Evolutionary conservation across 2,113 vertebrate species (phyloP).

Genomic region (Polypterus bichir): DNA sequence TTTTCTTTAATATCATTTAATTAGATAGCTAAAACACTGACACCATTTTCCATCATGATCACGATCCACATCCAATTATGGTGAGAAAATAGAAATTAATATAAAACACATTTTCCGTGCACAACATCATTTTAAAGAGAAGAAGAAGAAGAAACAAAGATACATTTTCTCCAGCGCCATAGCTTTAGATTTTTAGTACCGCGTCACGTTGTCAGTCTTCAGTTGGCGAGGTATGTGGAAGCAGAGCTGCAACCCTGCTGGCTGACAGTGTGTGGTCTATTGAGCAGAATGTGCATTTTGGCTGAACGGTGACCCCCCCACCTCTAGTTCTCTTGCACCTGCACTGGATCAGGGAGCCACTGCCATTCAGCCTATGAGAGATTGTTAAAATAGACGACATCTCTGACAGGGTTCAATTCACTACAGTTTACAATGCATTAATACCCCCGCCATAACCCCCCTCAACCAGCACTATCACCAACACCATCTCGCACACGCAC

Average conservation of each 20-base stretch:
- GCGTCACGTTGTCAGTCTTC: constrained; percentile 20
- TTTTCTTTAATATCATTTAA: no score
- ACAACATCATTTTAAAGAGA: no score
- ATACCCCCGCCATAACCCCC: constrained; percentile 32
- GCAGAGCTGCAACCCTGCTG: constrained; percentile 79
- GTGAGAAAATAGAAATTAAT: no score
- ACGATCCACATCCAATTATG: no score
- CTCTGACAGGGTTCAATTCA: constrained; percentile 84
- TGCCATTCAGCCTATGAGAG: constrained; percentile 78
- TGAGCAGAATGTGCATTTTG: constrained; percentile 71
- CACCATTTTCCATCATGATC: no score
- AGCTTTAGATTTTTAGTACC: no score
- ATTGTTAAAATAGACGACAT: constrained; percentile 67
- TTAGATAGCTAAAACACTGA: no score
- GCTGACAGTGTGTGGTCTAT: constrained; percentile 96
- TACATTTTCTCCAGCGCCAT: no score
- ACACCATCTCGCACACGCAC: background rate
- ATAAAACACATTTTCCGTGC: no score
- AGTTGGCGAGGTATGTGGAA: constrained; percentile 21
- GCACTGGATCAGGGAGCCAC: constrained; percentile 81
- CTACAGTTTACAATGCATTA: constrained; percentile 73
- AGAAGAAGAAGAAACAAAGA: no score
- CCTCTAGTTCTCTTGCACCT: constrained; percentile 78
- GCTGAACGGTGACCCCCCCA: constrained; percentile 47
- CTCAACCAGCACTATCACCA: constrained; percentile 15